These are phyloP conservation scores for Calliphora vicina DNA, from an alignment of 1,140 invertebrate species.

Conservation along the genomic window DNA sequence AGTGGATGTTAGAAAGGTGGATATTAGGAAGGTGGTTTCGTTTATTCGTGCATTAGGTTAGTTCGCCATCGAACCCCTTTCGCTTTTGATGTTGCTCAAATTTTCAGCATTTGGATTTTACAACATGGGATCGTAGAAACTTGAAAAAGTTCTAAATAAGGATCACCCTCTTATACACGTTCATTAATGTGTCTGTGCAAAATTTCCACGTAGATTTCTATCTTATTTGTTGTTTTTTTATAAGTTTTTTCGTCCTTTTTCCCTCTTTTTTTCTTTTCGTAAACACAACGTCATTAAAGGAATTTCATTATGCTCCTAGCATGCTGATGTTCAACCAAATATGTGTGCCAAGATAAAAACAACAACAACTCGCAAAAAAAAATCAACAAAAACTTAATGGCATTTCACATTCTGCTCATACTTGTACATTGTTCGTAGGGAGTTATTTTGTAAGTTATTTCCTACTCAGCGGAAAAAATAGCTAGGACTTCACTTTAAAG, in stretches of 20 bases:
- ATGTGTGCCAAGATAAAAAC: conserved; percentile 4
- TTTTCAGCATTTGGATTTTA: too few species aligned
- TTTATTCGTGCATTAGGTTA: too few species aligned
- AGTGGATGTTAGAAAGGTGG: too few species aligned
- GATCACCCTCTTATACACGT: too few species aligned
- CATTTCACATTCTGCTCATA: neutral
- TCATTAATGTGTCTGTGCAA: neutral
- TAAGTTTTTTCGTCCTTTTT: neutral
- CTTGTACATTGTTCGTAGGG: neutral
- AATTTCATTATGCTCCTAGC: neutral
- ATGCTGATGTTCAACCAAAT: neutral
- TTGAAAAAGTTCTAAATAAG: too few species aligned
- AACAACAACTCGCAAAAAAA: neutral
- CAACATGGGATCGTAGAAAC: too few species aligned
- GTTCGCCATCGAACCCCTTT: too few species aligned
- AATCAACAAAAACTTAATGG: neutral
- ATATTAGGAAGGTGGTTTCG: too few species aligned
- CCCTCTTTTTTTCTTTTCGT: neutral
- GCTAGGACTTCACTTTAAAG: too few species aligned
- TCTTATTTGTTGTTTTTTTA: neutral
- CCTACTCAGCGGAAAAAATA: too few species aligned
- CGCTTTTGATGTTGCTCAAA: too few species aligned
- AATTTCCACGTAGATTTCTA: neutral
- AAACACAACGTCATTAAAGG: neutral
- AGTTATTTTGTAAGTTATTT: neutral